Evolutionary conservation across 2,797 vertebrate genomes (phyloP).

Genomic region (Choloepus didactylus): DNA sequence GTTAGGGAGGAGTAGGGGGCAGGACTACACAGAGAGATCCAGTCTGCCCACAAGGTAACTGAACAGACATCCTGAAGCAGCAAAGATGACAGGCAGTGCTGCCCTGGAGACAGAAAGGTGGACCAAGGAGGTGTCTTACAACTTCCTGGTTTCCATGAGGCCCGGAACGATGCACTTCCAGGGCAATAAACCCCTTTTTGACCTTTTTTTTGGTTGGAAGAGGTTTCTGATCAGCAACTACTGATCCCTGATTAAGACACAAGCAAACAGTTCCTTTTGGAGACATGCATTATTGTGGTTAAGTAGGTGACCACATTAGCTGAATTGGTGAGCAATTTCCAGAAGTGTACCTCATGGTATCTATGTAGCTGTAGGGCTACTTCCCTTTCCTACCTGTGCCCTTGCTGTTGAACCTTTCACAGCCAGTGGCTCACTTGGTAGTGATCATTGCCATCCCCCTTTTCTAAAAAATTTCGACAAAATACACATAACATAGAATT

Average conservation of each 20-base stretch:
- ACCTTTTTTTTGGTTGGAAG: neutral
- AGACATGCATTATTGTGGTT: neutral
- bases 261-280: neutral
- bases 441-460: neutral
- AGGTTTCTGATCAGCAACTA: conserved; percentile 48
- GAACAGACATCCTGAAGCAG: neutral
- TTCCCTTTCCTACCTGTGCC: neutral
- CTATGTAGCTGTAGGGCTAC: neutral
- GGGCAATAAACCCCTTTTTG: neutral
- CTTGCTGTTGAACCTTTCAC: neutral
- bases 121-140: neutral
- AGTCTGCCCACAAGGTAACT: neutral
- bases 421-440: neutral
- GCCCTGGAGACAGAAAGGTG: neutral
- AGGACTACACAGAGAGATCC: neutral
- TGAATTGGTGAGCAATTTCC: neutral
- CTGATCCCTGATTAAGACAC: neutral
- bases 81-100: neutral
- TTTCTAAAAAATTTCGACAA: neutral
- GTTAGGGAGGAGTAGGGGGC: neutral
- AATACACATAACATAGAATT: neutral
- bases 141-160: neutral
- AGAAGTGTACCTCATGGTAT: neutral
- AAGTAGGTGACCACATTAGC: neutral
- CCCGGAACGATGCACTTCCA: neutral